Conservation (phyloP, 1,140 invertebrate genomes). For the Drosophila pallidifrons region DNA sequence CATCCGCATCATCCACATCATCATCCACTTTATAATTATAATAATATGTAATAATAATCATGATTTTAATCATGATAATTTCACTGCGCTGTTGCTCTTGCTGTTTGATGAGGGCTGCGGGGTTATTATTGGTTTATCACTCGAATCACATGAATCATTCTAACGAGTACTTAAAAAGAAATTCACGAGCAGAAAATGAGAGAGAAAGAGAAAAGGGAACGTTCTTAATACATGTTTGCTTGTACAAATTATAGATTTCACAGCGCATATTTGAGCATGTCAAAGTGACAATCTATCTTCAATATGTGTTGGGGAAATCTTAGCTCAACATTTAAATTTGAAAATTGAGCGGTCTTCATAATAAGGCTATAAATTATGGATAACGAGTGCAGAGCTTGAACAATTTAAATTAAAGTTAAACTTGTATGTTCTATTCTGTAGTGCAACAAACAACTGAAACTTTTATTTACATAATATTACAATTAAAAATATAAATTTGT, state of each 20-base stretch:
- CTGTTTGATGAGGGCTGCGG: constrained; percentile 17
- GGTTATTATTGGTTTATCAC: constrained; percentile 63
- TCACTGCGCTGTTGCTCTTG: neutral
- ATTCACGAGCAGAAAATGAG: neutral
- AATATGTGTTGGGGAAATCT: neutral
- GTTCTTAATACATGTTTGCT: neutral
- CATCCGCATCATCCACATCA: constrained; percentile 1
- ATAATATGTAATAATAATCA: constrained; percentile 39
- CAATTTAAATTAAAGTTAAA: too few relatives aligned
- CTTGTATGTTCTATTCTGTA: too few relatives aligned
- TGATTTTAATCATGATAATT: constrained; percentile 33
- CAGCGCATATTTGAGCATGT: neutral
- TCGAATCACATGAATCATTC: constrained; percentile 23
- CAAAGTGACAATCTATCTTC: neutral
- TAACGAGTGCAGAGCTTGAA: too few relatives aligned
- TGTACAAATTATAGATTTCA: neutral
- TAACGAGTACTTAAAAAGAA: neutral
- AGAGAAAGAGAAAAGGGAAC: neutral
- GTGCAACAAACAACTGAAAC: too few relatives aligned
- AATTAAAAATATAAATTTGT: too few relatives aligned
- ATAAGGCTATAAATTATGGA: too few relatives aligned
- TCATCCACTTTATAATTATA: constrained; percentile 26
- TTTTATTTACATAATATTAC: too few relatives aligned
- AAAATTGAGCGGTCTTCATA: too few relatives aligned
- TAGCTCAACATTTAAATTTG: too few relatives aligned